These are phyloP conservation scores for Anolis apletophallus DNA, from an alignment of 2,797 vertebrate genomes.

Conservation along the genomic window DNA sequence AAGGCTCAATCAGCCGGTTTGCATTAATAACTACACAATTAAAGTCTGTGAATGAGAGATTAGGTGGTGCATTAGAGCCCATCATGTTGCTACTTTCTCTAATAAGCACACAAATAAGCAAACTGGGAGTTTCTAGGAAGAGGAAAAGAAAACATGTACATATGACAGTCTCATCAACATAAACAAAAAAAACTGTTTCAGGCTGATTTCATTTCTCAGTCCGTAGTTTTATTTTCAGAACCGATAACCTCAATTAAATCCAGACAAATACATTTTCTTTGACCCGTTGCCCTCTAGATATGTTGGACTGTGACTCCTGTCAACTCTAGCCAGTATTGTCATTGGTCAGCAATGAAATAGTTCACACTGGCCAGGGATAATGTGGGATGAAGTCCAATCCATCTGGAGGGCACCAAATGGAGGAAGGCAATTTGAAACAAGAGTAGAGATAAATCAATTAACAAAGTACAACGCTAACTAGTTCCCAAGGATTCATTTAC, in stretches of 20 bases:
- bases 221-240: not conserved
- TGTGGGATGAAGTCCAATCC: not conserved
- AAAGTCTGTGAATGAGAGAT: constrained; percentile 34
- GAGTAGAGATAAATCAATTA: too few relatives aligned
- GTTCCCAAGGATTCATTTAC: too few relatives aligned
- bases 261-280: not conserved
- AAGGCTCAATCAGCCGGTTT: accelerated
- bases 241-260: not conserved
- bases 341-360: not conserved
- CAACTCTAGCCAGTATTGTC: not conserved
- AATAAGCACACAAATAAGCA: not conserved
- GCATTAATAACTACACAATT: not conserved
- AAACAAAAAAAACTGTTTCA: accelerated
- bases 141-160: accelerated
- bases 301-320: not conserved
- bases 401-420: not conserved
- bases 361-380: not conserved
- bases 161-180: not conserved
- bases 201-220: not conserved
- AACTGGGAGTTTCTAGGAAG: accelerated
- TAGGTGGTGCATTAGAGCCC: constrained; percentile 3
- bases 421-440: not conserved
- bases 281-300: not conserved
- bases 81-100: not conserved
- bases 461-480: too few relatives aligned